Conservation (phyloP, 2,113 vertebrate genomes). For the Nothobranchius kuhntae region DNA sequence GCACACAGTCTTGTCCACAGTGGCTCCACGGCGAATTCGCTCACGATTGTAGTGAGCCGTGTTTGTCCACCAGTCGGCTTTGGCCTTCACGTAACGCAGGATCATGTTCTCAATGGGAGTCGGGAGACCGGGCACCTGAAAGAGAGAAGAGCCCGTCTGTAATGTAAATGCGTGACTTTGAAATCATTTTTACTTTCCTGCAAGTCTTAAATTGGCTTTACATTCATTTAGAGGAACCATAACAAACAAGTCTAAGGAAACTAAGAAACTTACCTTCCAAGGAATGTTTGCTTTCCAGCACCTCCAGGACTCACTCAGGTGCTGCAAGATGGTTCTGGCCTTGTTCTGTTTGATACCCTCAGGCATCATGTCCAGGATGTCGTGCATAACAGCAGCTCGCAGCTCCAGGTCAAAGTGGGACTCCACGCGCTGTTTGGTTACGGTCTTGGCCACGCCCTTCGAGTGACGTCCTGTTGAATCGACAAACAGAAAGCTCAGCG, state of each 20-base stretch:
- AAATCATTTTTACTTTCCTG: too few relatives aligned
- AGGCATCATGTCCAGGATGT: conserved; percentile 99
- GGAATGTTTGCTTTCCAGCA: conserved; percentile 99
- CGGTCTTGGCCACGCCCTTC: conserved; percentile 97
- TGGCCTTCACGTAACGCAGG: conserved; percentile 96
- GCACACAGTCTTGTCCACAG: conserved; percentile 98
- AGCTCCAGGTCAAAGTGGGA: conserved; percentile 98
- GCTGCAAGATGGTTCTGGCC: conserved; percentile 97
- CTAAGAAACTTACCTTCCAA: conserved; percentile 87
- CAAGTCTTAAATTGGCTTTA: too few relatives aligned
- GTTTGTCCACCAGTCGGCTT: conserved; percentile 99
- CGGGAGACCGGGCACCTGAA: conserved; percentile 93
- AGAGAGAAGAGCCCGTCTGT: background rate
- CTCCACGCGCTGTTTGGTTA: conserved; percentile 98
- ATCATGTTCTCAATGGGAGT: conserved; percentile 99
- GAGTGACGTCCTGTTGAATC: conserved; percentile 90
- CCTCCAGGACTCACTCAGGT: conserved; percentile 97
- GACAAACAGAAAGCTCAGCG: background rate
- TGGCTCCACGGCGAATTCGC: conserved; percentile 96
- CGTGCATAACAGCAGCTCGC: conserved; percentile 98
- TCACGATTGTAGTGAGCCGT: conserved; percentile 98
- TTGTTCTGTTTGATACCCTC: conserved; percentile 99
- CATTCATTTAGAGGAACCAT: too few relatives aligned
- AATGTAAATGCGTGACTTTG: background rate
- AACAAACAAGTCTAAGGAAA: too few relatives aligned